Evolutionary conservation across 2,888 invertebrate species (phyloP).

Genomic region (Sphinx pinastri): DNA sequence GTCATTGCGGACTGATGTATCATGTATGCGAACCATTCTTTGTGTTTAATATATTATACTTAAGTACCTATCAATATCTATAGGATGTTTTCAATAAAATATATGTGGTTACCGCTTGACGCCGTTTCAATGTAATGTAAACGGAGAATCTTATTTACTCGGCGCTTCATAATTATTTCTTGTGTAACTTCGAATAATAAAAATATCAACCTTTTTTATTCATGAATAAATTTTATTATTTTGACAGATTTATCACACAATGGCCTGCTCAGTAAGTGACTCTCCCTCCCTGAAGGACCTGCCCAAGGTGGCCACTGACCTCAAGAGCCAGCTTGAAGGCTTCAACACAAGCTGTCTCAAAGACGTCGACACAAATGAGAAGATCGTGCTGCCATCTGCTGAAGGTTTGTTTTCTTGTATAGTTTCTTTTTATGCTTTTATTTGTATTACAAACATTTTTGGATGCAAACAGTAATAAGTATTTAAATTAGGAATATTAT

Average conservation of each 20-base stretch:
- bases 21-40: constrained; percentile 1
- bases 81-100: neutral
- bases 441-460: constrained; percentile 6
- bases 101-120: neutral
- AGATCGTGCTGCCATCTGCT: constrained; percentile 95
- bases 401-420: constrained; percentile 84
- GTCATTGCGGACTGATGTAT: constrained; percentile 20
- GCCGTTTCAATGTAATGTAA: neutral
- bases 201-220: neutral
- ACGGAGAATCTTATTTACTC: neutral
- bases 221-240: constrained; percentile 19
- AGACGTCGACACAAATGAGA: constrained; percentile 95
- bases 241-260: constrained; percentile 47
- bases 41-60: neutral
- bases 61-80: neutral
- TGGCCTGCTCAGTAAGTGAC: constrained; percentile 85
- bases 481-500: too few relatives aligned
- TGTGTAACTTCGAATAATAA: neutral
- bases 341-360: constrained; percentile 95
- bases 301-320: constrained; percentile 94
- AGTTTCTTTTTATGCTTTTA: constrained; percentile 27
- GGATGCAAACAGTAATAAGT: neutral
- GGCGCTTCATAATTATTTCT: neutral
- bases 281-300: constrained; percentile 94
- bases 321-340: constrained; percentile 95